phyloP scores from a whole-genome alignment of 2,797 vertebrate species.

The Malurus leucopterus region DNA sequence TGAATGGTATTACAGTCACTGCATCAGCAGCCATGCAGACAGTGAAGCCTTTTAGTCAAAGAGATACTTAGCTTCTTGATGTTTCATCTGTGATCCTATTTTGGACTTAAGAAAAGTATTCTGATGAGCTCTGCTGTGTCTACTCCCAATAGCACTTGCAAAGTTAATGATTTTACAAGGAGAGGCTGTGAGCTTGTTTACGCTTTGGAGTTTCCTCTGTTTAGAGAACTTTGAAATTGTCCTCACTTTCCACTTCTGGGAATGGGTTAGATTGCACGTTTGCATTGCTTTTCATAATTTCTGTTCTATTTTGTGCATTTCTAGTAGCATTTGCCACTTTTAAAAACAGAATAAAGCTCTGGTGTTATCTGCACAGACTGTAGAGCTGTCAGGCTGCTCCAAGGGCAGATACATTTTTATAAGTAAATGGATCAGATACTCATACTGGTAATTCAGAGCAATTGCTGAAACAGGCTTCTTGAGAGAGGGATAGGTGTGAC shows the following conservation, averaged over 20 bases:
- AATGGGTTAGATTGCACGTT: neutral
- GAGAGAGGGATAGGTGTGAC: neutral
- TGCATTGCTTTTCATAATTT: accelerated
- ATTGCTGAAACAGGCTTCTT: neutral
- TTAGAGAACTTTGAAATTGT: neutral
- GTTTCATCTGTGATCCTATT: neutral
- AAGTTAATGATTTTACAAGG: neutral
- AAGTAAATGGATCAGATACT: neutral
- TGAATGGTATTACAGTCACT: neutral
- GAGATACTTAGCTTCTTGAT: neutral
- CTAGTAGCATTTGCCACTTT: accelerated
- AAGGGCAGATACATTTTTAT: neutral
- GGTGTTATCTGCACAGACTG: neutral
- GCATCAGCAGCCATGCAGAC: neutral
- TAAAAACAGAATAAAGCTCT: neutral
- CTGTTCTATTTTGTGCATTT: neutral
- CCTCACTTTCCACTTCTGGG: neutral
- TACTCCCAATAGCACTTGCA: neutral
- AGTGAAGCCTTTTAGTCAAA: neutral
- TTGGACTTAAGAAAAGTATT: neutral
- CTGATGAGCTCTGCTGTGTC: neutral
- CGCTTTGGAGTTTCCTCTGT: neutral
- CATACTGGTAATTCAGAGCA: neutral
- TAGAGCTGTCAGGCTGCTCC: neutral
- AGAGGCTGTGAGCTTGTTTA: neutral